Evolutionary conservation across 2,113 vertebrate genomes (phyloP).

Genomic region (Phainopepla nitens): DNA sequence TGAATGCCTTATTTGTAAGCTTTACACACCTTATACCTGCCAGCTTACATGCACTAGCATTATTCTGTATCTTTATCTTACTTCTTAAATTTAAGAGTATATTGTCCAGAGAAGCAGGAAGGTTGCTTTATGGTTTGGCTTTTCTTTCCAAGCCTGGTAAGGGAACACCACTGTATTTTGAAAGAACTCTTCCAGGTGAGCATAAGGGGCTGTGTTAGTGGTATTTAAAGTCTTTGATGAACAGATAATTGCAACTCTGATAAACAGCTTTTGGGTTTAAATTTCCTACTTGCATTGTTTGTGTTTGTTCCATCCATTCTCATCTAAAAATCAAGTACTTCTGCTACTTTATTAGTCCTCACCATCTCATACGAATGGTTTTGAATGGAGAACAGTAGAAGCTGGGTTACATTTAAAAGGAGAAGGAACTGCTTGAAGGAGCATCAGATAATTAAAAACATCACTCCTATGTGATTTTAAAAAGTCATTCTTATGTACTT

Average conservation of each 20-base stretch:
- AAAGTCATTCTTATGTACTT: neutral
- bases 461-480: neutral
- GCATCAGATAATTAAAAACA: neutral
- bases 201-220: neutral
- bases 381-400: neutral
- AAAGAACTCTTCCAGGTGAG: neutral
- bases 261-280: neutral
- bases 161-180: neutral
- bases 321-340: neutral
- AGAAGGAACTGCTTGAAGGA: neutral
- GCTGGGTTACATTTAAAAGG: neutral
- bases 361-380: neutral
- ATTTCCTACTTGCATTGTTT: neutral
- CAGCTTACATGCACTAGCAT: neutral
- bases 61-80: neutral
- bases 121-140: neutral
- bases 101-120: neutral
- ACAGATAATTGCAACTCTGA: neutral
- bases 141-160: constrained; percentile 2
- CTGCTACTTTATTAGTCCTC: neutral
- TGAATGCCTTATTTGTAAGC: neutral
- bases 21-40: neutral
- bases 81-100: neutral
- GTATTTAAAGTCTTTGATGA: neutral
- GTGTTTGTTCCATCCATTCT: neutral